Percentiles rank a stretch among this genome's conserved stretches.
Evolutionary conservation across 1,140 invertebrate genomes (phyloP).

Genomic region (Battus philenor): DNA sequence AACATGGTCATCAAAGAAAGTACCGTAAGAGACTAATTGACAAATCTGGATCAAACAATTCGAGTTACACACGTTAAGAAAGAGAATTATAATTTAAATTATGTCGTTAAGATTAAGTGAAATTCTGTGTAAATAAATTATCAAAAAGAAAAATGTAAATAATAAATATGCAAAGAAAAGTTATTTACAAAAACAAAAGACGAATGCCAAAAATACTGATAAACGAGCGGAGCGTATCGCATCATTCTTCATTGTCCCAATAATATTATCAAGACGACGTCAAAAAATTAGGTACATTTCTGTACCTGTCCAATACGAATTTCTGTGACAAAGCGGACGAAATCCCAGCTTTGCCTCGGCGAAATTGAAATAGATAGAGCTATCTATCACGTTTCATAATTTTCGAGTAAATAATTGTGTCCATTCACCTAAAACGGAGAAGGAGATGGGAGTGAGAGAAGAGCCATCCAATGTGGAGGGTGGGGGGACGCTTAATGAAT

Average conservation of each 20-base stretch:
- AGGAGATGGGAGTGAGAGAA: conserved; percentile 10
- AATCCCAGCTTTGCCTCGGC: conserved; percentile 12
- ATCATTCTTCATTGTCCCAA: conserved; percentile 5
- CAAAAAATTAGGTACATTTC: conserved; percentile 9
- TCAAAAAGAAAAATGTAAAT: no score
- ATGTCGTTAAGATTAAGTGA: no score
- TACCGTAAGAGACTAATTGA: no score
- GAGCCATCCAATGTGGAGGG: no score
- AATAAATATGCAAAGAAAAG: no score
- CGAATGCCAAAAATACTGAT: no score
- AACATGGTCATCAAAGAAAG: no score
- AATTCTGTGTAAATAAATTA: no score
- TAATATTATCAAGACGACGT: conserved; percentile 1
- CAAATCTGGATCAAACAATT: no score
- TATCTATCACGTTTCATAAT: conserved; percentile 62
- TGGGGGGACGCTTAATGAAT: conserved; percentile 48
- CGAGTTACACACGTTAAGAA: no score
- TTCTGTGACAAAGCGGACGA: conserved; percentile 16
- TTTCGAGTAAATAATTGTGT: conserved; percentile 53
- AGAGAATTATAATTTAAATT: no score
- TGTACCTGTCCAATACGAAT: conserved; percentile 1
- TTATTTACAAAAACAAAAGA: conserved; percentile 1
- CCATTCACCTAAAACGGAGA: conserved; percentile 35
- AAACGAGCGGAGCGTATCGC: no score
- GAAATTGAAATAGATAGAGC: conserved; percentile 56